A percentile compares a stretch with the other conserved stretches of the same genome.
Conservation (phyloP, 2,888 invertebrate species). For the Dicycla oo region DNA sequence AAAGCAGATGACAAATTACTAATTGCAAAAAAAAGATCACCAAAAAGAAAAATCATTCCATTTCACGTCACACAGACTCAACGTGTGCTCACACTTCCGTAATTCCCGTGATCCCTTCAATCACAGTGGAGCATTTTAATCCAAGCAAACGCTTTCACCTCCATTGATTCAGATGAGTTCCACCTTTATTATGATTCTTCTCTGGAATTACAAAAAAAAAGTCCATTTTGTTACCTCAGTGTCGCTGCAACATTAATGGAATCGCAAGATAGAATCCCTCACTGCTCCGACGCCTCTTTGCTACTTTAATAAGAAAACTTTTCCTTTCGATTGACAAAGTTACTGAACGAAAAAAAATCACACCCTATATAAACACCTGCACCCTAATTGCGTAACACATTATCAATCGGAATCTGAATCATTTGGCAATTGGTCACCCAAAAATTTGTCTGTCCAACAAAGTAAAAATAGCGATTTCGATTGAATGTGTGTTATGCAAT, state of each 20-base stretch:
- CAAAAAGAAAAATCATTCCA: slow-evolving; percentile 3
- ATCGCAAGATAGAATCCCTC: slow-evolving; percentile 67
- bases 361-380: slow-evolving; percentile 63
- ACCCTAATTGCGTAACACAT: too few species aligned
- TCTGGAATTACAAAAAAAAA: slow-evolving; percentile 39
- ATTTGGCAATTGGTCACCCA: too few species aligned
- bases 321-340: slow-evolving; percentile 76
- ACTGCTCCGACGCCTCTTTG: slow-evolving; percentile 55
- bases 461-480: too few species aligned
- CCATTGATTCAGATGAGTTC: slow-evolving; percentile 47
- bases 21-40: not conserved
- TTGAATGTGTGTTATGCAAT: too few species aligned
- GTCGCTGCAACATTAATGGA: slow-evolving; percentile 69
- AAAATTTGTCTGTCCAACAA: too few species aligned
- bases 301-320: slow-evolving; percentile 80
- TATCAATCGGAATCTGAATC: too few species aligned
- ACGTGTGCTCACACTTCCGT: slow-evolving; percentile 9
- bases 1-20: not conserved
- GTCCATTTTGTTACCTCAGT: slow-evolving; percentile 31
- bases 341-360: slow-evolving; percentile 72
- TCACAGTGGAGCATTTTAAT: slow-evolving; percentile 43
- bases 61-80: slow-evolving; percentile 11
- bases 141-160: slow-evolving; percentile 21
- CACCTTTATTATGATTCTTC: slow-evolving; percentile 35
- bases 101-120: slow-evolving; percentile 31